Evolutionary conservation across 2,888 invertebrate genomes (phyloP).

Genomic region (Ochlodes sylvanus): DNA sequence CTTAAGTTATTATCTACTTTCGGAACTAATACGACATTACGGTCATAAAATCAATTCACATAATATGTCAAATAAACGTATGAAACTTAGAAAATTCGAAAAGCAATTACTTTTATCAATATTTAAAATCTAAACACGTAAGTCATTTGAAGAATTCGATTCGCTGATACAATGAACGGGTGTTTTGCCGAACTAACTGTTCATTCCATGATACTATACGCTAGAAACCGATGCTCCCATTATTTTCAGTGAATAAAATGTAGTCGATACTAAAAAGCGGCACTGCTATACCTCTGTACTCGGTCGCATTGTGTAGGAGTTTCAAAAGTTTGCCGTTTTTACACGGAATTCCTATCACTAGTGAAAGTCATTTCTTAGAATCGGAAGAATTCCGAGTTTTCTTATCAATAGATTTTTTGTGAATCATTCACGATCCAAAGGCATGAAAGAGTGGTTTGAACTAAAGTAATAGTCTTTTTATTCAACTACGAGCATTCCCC

Average conservation of each 20-base stretch:
- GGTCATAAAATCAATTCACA: too few species aligned
- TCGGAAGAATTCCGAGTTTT: slow-evolving; percentile 12
- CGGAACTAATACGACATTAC: too few species aligned
- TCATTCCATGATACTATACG: neutral
- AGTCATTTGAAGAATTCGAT: too few species aligned
- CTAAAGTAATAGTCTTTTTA: too few species aligned
- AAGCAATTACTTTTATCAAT: too few species aligned
- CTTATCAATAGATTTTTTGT: slow-evolving; percentile 17
- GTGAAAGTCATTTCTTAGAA: slow-evolving; percentile 34
- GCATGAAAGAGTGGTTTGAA: too few species aligned
- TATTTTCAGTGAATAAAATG: slow-evolving; percentile 1
- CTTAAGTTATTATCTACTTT: too few species aligned
- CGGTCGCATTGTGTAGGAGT: neutral
- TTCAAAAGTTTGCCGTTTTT: slow-evolving; percentile 28
- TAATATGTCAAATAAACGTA: too few species aligned
- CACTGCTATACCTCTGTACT: neutral
- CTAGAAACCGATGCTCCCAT: neutral
- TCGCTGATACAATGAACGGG: neutral
- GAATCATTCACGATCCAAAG: slow-evolving; percentile 9
- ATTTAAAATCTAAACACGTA: too few species aligned
- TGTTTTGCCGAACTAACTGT: slow-evolving; percentile 5
- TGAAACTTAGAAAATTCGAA: too few species aligned
- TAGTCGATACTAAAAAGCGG: neutral
- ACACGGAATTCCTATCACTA: slow-evolving; percentile 27
- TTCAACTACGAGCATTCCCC: too few species aligned